Conservation (phyloP, 2,888 invertebrate species). For the Sinhomidia bicolor region DNA sequence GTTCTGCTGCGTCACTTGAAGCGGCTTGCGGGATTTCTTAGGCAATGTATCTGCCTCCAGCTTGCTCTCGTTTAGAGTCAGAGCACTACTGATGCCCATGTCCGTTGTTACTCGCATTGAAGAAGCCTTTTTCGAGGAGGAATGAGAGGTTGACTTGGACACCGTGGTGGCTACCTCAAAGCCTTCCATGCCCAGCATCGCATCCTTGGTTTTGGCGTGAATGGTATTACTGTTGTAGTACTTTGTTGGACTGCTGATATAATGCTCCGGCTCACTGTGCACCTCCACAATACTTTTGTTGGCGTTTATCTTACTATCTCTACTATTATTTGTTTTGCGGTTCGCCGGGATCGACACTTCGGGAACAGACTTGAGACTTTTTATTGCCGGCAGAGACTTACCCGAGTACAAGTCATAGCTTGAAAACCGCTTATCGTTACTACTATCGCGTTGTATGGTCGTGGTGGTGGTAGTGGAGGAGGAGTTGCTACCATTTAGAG, state of each 20-base stretch:
- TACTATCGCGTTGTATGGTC: neutral
- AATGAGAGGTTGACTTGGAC: neutral
- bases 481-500: too few species aligned
- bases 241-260: slow-evolving; percentile 30
- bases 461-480: too few species aligned
- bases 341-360: slow-evolving; percentile 61
- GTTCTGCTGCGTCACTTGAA: slow-evolving; percentile 66
- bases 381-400: slow-evolving; percentile 44
- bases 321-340: too few species aligned
- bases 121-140: slow-evolving; percentile 35
- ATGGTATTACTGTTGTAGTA: too few species aligned
- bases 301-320: too few species aligned
- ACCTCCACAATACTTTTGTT: slow-evolving; percentile 66
- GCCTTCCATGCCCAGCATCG: neutral
- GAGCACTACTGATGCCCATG: neutral
- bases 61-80: neutral
- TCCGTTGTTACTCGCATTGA: slow-evolving; percentile 27
- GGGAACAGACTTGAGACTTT: slow-evolving; percentile 71
- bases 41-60: slow-evolving; percentile 51
- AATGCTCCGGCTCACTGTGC: slow-evolving; percentile 64
- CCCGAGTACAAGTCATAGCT: slow-evolving; percentile 61
- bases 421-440: neutral
- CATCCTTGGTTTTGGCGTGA: neutral
- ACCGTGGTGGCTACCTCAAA: neutral
- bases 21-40: slow-evolving; percentile 71